phyloP scores from a whole-genome alignment of 2,113 vertebrate species.

The Forbesichthys papilliferus region DNA sequence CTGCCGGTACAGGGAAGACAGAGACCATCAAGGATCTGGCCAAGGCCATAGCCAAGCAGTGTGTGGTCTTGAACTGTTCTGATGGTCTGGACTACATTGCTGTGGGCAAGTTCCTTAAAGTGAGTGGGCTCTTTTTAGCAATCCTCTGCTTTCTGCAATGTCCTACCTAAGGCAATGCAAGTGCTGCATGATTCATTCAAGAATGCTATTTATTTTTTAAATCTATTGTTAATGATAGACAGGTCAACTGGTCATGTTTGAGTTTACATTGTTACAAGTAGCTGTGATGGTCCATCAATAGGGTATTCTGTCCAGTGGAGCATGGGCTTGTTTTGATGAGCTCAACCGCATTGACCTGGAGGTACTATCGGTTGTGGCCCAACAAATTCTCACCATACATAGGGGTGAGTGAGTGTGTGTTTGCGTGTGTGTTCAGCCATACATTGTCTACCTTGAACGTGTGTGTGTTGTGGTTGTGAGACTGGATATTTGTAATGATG shows the following conservation, averaged over 20 bases:
- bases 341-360: slow-evolving; percentile 94
- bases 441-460: too few species aligned
- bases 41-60: slow-evolving; percentile 90
- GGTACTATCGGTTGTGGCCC: slow-evolving; percentile 91
- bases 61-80: slow-evolving; percentile 92
- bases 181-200: too few species aligned
- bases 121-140: slow-evolving; percentile 44
- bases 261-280: slow-evolving; percentile 78
- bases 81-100: slow-evolving; percentile 91
- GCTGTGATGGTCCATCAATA: slow-evolving; percentile 35
- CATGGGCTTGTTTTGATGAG: slow-evolving; percentile 95
- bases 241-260: neutral
- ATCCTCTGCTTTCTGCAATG: neutral
- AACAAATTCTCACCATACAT: slow-evolving; percentile 94
- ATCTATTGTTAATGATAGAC: too few species aligned
- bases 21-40: slow-evolving; percentile 92
- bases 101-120: slow-evolving; percentile 92
- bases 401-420: slow-evolving; percentile 78
- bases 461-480: too few species aligned
- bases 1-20: slow-evolving; percentile 90
- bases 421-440: neutral
- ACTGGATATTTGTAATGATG: too few species aligned
- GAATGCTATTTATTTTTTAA: too few species aligned
- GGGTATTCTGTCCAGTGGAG: slow-evolving; percentile 88
- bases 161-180: too few species aligned